Evolutionary conservation across 2,797 vertebrate species (phyloP), one percentile per base, ranked within the genome.

Genomic region (Poeciliopsis gracilis): DNA sequence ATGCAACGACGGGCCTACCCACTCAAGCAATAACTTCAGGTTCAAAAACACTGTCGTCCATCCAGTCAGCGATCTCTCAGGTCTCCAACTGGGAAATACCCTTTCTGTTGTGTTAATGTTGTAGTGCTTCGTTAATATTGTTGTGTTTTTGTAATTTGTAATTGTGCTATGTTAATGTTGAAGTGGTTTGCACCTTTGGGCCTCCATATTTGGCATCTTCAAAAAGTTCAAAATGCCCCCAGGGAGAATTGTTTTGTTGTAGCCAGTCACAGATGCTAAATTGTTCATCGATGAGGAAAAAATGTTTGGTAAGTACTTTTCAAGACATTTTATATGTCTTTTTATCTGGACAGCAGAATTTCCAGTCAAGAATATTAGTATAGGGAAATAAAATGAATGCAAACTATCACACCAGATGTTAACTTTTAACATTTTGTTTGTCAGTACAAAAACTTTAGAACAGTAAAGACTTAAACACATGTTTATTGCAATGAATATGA

Each of bases 401-500:
- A 43, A n/a, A 45, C 41, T n/a, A 20, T n/a, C 41, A n/a, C 25
- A 70, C 41, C 5, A n/a, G 15, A 2, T 45, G 41, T 28, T 69
- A 45, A 16, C 13, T 70, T 45, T 15, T 46, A n/a, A 45, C 25
- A 45, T 11, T 23, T 41, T 38, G 36, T 28, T 70, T 45, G 13
- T n/a, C 25, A 70, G 41, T 45, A 7, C 38, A 67, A 36, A 7
- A 82, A 23, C 53, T 67, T 79, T 47, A 75, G n/a, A 61, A 77
- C 25, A 77, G 70, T 20, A 59, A 71, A 61, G 36, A 75, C 80
- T 83, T 63, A 75, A 84, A 84, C 77, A 81, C 77, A 47, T 66
- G 43, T 75, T 77, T 71, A 41, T 84, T 47, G 55, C 88, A 86
- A 82, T 87, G 84, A 89, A 91, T 86, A 90, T 87, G 76, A 88